Evolutionary conservation across 2,797 vertebrate species (phyloP).

Genomic region (Sciurus vulgaris): DNA sequence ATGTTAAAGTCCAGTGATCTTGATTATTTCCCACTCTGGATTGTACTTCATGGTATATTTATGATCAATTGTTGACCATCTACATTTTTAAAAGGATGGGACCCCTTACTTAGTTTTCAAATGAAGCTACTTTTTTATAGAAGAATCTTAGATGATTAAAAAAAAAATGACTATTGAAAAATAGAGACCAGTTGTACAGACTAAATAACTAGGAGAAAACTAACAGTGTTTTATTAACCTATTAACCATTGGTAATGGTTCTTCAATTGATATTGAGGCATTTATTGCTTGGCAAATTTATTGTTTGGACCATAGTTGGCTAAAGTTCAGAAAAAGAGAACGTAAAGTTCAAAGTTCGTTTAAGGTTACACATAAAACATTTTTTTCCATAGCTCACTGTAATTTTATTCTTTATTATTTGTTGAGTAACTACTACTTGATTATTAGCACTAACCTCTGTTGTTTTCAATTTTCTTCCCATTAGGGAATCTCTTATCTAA

Average conservation of each 20-base stretch:
- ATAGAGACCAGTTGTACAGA: not conserved
- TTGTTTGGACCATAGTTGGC: not conserved
- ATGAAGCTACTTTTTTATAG: constrained; percentile 19
- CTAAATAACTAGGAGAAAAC: not conserved
- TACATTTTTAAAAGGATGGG: not conserved
- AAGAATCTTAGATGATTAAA: constrained; percentile 12
- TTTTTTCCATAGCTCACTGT: not conserved
- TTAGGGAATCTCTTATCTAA: constrained; percentile 22
- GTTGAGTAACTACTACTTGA: not conserved
- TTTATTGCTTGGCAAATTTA: not conserved
- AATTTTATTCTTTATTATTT: constrained; percentile 33
- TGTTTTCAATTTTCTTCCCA: not conserved
- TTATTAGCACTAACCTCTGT: not conserved
- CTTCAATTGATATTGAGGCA: not conserved
- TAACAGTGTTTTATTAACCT: not conserved
- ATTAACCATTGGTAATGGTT: not conserved
- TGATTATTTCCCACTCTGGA: not conserved
- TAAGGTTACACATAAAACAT: not conserved
- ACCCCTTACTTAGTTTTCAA: not conserved
- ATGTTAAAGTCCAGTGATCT: constrained; percentile 16
- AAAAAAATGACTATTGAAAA: constrained; percentile 44
- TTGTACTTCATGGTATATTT: not conserved
- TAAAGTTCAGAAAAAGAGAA: not conserved
- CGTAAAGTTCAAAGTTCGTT: not conserved
- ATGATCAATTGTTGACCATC: not conserved